phyloP scores from a whole-genome alignment of 2,888 invertebrate genomes.

The Xestia ashworthii region DNA sequence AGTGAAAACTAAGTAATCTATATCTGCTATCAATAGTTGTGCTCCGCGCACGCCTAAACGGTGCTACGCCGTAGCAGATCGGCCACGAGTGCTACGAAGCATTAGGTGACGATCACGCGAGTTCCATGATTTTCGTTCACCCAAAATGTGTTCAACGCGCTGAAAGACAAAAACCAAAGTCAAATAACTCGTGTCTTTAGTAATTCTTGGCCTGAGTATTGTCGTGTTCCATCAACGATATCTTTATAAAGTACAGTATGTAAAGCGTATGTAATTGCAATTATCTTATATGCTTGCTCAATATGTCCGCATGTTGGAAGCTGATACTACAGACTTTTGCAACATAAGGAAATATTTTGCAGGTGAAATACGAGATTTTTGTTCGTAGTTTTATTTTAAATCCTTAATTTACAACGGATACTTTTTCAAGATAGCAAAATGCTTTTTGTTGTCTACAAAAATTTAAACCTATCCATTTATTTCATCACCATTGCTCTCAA shows the following conservation, averaged over 20 bases:
- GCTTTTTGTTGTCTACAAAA: too few species aligned
- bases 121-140: too few species aligned
- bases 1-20: too few species aligned
- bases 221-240: not conserved
- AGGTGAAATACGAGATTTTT: not conserved
- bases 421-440: too few species aligned
- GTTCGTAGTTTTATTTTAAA: not conserved
- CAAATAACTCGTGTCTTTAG: not conserved
- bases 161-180: too few species aligned
- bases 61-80: too few species aligned
- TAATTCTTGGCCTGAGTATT: not conserved
- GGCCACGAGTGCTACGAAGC: too few species aligned
- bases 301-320: conserved; percentile 4
- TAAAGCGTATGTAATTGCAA: not conserved
- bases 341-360: conserved; percentile 15
- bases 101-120: too few species aligned
- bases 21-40: too few species aligned
- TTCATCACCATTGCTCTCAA: not conserved
- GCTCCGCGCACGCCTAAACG: too few species aligned
- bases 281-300: conserved; percentile 1
- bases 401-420: not conserved
- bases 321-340: not conserved
- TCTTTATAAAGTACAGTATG: not conserved
- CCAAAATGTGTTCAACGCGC: too few species aligned
- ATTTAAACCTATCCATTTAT: not conserved